These are phyloP conservation scores for Eunapius fragilis DNA, from an alignment of 37 sponge, comb jelly and placozoan genomes.

Conservation along the genomic window DNA sequence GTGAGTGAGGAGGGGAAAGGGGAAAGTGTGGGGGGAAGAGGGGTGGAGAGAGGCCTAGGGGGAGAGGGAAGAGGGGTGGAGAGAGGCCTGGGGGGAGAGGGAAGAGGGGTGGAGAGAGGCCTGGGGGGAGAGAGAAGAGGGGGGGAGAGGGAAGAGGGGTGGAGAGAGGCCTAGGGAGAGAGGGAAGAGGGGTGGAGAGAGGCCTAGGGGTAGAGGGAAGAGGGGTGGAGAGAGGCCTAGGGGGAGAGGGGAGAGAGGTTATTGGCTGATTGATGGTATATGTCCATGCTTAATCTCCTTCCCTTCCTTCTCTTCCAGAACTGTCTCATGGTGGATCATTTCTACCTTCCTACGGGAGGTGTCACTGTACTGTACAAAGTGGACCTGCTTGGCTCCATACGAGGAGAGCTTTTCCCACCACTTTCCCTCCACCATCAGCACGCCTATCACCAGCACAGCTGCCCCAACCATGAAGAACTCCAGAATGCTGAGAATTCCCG, in stretches of 20 bases:
- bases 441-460: slow-evolving; percentile 26
- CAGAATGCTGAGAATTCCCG: neutral
- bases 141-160: too few species aligned
- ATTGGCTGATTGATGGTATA: neutral
- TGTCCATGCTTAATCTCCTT: neutral
- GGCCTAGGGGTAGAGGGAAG: too few species aligned
- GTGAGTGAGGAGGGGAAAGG: too few species aligned
- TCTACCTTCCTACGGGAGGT: neutral
- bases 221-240: too few species aligned
- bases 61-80: too few species aligned
- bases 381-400: neutral
- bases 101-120: too few species aligned
- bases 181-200: too few species aligned
- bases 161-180: too few species aligned
- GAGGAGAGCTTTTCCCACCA: slow-evolving; percentile 25
- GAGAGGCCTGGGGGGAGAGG: too few species aligned
- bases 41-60: too few species aligned
- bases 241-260: neutral
- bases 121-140: too few species aligned
- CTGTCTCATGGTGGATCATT: neutral
- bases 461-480: slow-evolving; percentile 7
- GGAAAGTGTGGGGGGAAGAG: too few species aligned
- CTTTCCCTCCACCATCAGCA: slow-evolving; percentile 24
- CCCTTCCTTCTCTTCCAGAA: neutral
- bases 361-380: neutral